Base-by-base conservation (phyloP, 2,888 invertebrate species). In the Drosophila setosimentum region DNA sequence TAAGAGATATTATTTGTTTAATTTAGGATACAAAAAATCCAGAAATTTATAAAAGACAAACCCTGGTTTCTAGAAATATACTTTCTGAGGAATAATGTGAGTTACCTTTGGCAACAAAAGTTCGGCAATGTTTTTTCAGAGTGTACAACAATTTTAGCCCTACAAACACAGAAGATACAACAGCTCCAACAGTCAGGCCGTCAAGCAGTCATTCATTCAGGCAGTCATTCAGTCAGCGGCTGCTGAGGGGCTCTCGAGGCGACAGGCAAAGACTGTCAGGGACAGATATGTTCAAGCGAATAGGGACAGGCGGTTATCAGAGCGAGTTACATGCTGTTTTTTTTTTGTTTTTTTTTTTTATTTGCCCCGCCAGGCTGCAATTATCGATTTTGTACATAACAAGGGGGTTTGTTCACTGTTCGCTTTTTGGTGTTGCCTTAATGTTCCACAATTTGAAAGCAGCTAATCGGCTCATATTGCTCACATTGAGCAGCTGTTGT, bases 401-500 rank as follows among this genome's bases (percentile, higher is more conserved):
- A 11, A 24, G 16, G 33, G 27, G 70, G 61, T 51, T 57, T 49
- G 62, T 54, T 29, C 29, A 30, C 4, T 8, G 13, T 50, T 42
- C 27, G 3, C 10, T 48, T 49, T 45, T 45, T 57, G 37, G 32
- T 62, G 40, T 13, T 50, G 35, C 59, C 54, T 73, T 76, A 64
- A 70, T 74, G 89, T 86, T 90, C 76, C 63, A 80, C 45, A 90
- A 73, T 80, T 88, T 72, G 68, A 45, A 68, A 70, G 40, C 67
- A 70, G 27, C 50, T 49, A 33, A 24, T 54, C 45, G 45, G 45
- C 6, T n/a, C n/a, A n/a, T n/a, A n/a, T n/a, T n/a, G n/a, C 54
- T 37, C 59, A 64, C 59, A 70, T 8, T 30, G 29, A 70, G 57
- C 79, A 79, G 82, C 78, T 82, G 82, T 73, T 69, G 64, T 5